Evolutionary conservation across 2,797 vertebrate genomes (phyloP).

Genomic region (Tamandua tetradactyla): DNA sequence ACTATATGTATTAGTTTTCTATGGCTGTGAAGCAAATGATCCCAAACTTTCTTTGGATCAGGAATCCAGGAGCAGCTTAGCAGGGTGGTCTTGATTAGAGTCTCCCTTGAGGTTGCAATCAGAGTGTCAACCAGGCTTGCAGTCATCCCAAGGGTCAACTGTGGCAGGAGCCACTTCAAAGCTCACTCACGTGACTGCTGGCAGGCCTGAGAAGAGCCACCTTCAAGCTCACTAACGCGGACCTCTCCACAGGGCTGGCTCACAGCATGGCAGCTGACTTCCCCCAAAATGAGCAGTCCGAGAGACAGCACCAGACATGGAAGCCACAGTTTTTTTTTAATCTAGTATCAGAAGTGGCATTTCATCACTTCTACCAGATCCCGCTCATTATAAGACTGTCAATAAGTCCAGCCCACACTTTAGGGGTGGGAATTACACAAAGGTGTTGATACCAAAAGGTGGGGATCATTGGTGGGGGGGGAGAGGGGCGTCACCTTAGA

Average conservation of each 20-base stretch:
- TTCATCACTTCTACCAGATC: constrained; percentile 23
- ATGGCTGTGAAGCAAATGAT: constrained; percentile 14
- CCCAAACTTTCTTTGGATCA: background rate
- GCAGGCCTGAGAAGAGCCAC: background rate
- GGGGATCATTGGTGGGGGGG: background rate
- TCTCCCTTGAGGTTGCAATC: background rate
- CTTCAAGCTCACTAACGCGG: background rate
- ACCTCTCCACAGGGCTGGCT: constrained; percentile 27
- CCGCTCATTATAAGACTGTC: constrained; percentile 27
- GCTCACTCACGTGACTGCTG: background rate
- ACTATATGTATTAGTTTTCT: background rate
- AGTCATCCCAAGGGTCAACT: background rate
- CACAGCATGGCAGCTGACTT: background rate
- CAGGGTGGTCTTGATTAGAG: background rate
- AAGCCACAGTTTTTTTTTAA: constrained; percentile 16
- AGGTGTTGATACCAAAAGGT: background rate
- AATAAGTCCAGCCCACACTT: background rate
- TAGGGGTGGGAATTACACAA: background rate
- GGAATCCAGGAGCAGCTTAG: constrained; percentile 2
- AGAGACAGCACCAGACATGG: background rate
- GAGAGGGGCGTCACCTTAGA: background rate
- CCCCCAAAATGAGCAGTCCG: constrained; percentile 25
- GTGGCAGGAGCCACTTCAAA: constrained; percentile 17
- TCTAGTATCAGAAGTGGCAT: background rate
- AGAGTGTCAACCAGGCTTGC: background rate